Base-by-base conservation (phyloP, 2,797 vertebrate genomes). In the Buceros bicornis region DNA sequence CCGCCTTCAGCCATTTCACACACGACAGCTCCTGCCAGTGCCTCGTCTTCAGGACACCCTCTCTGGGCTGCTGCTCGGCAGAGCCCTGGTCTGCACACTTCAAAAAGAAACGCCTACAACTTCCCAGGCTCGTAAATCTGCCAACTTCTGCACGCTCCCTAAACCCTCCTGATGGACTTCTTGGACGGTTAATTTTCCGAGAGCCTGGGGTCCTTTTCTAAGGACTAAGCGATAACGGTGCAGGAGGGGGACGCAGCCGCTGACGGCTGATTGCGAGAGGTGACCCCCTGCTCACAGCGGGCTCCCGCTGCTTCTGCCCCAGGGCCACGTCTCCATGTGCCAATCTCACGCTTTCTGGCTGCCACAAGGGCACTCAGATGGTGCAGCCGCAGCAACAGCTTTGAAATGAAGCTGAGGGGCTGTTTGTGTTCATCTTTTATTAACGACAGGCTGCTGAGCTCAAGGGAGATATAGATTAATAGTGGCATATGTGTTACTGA, bases 81-180 rank as follows among this genome's bases (percentile, higher is more conserved):
- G 51, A 53, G 50, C 56, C 8, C n/a, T 20, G 29, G 1, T 12
- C 33, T 56, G 37, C 13, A 60, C 72, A 48, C 82, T 76, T 82
- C 73, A 80, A 67, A 54, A 69, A 90, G 56, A 61, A 83, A 35
- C 1, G 8, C 48, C 47, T 62, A 7, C n/a, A 70, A 37, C 71
- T 95, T 96, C 94, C 85, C 94, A 93, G 80, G 70, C 76, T 93
- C 48, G 0, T 95, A 95, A 96, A 96, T 95, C 93, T 95, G 93
- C 77, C 91, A n/a, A 5, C 3, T 40, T 57, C 56, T 81, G 66
- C 91, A 94, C 1, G 19, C 77, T 96, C 91, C 80, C 66, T 94
- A n/a, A 88, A 91, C 83, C 58, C 22, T 35, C 50, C 90, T 93
- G 83, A 94, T 84, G 78, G 83, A 60, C 92, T 94, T 87, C 45